These are phyloP conservation scores for Spinus pinus DNA, from an alignment of 2,797 vertebrate species.

Conservation along the genomic window DNA sequence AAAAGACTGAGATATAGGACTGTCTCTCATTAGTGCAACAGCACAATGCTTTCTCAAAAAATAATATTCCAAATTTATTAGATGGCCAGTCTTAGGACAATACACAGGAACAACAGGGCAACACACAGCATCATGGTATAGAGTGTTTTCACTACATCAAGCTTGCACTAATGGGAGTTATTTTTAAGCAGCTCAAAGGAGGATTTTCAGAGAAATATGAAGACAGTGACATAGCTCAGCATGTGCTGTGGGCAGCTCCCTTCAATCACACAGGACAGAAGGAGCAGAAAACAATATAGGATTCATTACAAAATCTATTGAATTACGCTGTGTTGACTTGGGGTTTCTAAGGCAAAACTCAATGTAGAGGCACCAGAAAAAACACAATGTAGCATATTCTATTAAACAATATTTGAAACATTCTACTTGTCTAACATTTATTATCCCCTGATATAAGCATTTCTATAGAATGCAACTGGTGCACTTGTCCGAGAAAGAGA, in stretches of 20 bases:
- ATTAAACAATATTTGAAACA: not conserved
- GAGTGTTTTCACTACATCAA: not conserved
- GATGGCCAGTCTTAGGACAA: not conserved
- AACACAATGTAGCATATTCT: fast-evolving
- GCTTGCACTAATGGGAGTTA: not conserved
- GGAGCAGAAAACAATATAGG: not conserved
- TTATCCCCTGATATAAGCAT: not conserved
- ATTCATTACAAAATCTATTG: not conserved
- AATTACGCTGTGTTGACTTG: not conserved
- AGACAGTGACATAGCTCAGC: not conserved
- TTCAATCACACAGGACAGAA: not conserved
- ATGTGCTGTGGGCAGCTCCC: not conserved
- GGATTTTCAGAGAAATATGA: not conserved
- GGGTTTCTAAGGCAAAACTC: not conserved
- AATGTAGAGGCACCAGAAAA: not conserved
- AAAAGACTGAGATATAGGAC: not conserved
- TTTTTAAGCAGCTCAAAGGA: not conserved
- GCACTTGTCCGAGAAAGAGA: not conserved
- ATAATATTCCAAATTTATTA: not conserved
- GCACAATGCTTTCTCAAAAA: not conserved
- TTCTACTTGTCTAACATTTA: not conserved
- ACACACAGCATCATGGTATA: fast-evolving
- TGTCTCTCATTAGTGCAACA: not conserved
- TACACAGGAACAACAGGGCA: not conserved
- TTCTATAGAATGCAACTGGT: not conserved